Evolutionary conservation across 2,113 vertebrate genomes (phyloP).

Genomic region (Neoarius graeffei): DNA sequence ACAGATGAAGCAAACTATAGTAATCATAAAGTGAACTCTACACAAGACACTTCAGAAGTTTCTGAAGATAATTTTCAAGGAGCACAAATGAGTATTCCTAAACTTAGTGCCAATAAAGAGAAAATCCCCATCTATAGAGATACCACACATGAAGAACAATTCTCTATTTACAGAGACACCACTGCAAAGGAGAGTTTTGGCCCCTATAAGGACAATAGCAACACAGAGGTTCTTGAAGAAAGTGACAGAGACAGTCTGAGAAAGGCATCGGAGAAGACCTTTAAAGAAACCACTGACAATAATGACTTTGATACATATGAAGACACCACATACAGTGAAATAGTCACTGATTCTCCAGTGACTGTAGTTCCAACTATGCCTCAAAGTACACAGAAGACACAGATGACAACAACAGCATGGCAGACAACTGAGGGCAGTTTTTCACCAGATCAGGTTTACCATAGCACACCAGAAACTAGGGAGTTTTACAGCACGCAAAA

Average conservation of each 20-base stretch:
- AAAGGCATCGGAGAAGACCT: background rate
- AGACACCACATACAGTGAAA: constrained; percentile 51
- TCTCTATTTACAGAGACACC: constrained; percentile 31
- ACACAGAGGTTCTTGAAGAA: constrained; percentile 3
- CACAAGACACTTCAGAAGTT: constrained; percentile 12
- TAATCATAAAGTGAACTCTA: constrained; percentile 18
- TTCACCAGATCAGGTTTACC: constrained; percentile 34
- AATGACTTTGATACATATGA: constrained; percentile 34
- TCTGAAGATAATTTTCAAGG: constrained; percentile 12
- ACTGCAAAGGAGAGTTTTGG: constrained; percentile 38
- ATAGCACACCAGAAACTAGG: constrained; percentile 23
- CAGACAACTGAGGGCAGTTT: constrained; percentile 32
- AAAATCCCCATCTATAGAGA: constrained; percentile 1
- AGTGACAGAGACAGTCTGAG: background rate
- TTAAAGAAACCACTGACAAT: constrained; percentile 15
- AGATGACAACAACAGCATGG: constrained; percentile 55
- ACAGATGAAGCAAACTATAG: background rate
- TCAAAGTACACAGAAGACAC: constrained; percentile 44
- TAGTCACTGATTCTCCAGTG: constrained; percentile 55
- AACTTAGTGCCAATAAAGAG: constrained; percentile 19
- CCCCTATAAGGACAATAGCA: constrained; percentile 29
- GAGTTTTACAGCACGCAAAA: constrained; percentile 17
- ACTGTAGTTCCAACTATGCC: constrained; percentile 50
- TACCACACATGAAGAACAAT: constrained; percentile 20
- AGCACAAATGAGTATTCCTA: constrained; percentile 4